Base-by-base conservation (phyloP, 64 coral and sea anemone genomes). In the Porites australiensis region DNA sequence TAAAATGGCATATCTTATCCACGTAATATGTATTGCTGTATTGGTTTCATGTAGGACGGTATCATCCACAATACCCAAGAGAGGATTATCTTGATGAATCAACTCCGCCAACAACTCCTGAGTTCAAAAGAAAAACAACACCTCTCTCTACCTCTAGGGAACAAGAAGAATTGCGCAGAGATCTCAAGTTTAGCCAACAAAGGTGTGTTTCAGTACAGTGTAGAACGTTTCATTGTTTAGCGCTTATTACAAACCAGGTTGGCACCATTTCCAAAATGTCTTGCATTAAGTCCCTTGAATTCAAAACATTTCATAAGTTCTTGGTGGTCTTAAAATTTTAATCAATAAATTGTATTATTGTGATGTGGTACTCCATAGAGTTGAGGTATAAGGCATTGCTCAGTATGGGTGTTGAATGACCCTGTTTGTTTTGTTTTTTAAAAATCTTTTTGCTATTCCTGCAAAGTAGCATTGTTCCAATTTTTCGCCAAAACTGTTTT, bases 111-210 rank as follows among this genome's bases (percentile, higher is more conserved):
- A 74, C 82, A 54, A 79, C 74, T 64, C 91, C 81, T 27, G 81
- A 87, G 52, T 12, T 63, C 27, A 87, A 74, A 43, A 93, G 75
- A 79, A 68, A 20, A 13, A 75, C 11, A 16, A 51, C 52, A 83
- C 95, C 95, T 44, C 77, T 79, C 83, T 64, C 21, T 37, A 27
- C 66, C 53, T 93, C 95, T 19, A 96, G 69, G 84, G 95, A 96
- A 90, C 95, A 96, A 86, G 89, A 87, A 87, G 80, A 82, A 86
- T 77, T 96, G 45, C 91, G 93, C 5, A 96, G 93, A 90, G 95
- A 96, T 49, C 88, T 96, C 21, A 96, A 96, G 90, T 96, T 96
- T 75, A 96, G n/a, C 82, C 95, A 96, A 83, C 95, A 96, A 37
- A 90, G 95, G 95, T 96, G 50, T 21, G 49, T 69, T 48, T 53